A percentile compares a stretch with the other conserved stretches of the same genome.
Evolutionary conservation across 1,140 invertebrate genomes (phyloP).

Genomic region (Melitaea cinxia): DNA sequence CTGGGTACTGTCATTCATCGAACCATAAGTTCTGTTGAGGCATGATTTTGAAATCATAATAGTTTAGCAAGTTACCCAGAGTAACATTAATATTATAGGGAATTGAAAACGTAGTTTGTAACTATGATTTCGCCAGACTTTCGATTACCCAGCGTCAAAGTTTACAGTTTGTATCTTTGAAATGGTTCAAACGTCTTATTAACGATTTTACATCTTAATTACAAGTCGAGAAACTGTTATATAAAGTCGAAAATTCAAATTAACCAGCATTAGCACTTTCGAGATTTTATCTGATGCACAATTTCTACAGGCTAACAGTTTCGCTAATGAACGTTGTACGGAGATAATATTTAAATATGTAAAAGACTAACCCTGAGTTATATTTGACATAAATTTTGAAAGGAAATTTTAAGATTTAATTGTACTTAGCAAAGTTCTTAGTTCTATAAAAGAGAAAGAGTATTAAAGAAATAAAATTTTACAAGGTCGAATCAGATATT

Average conservation of each 20-base stretch:
- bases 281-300: constrained; percentile 10
- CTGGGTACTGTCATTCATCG: too few relatives aligned
- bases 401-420: background rate
- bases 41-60: background rate
- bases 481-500: background rate
- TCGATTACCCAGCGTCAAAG: background rate
- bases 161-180: constrained; percentile 15
- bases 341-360: constrained; percentile 19
- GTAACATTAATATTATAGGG: background rate
- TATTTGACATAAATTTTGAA: background rate
- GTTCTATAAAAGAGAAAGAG: too few relatives aligned
- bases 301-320: constrained; percentile 16
- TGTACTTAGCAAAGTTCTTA: background rate
- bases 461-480: background rate
- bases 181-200: constrained; percentile 11
- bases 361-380: background rate
- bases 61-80: background rate
- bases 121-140: background rate
- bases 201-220: constrained; percentile 12
- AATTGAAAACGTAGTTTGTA: background rate
- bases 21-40: too few relatives aligned
- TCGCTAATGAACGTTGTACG: constrained; percentile 14
- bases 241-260: constrained; percentile 10
- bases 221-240: background rate
- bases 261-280: constrained; percentile 7